phyloP scores from a whole-genome alignment of 2,888 invertebrate species.

The Bursaphelenchus okinawaensis region DNA sequence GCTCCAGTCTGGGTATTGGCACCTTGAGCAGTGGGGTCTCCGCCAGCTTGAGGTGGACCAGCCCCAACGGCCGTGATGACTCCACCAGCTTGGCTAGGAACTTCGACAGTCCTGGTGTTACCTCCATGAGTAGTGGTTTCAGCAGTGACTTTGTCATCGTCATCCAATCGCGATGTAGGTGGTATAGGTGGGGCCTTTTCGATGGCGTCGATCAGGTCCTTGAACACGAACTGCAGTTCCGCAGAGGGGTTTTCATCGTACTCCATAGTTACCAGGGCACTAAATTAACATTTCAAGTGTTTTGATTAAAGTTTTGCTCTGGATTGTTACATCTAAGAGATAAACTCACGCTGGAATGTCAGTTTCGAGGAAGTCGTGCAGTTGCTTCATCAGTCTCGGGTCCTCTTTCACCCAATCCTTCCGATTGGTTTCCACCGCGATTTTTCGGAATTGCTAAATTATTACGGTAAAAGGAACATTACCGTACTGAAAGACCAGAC shows the following conservation, averaged over 20 bases:
- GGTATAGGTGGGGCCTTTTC: not conserved
- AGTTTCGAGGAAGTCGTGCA: conserved; percentile 9
- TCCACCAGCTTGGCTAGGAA: too few relatives aligned
- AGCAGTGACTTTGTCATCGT: too few relatives aligned
- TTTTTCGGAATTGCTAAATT: not conserved
- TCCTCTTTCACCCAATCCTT: conserved; percentile 13
- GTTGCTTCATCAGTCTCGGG: not conserved
- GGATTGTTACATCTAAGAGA: not conserved
- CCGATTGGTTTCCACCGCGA: not conserved
- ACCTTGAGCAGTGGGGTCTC: too few relatives aligned
- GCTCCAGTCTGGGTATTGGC: too few relatives aligned
- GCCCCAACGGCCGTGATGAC: too few relatives aligned
- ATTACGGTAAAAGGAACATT: not conserved
- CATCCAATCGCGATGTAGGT: too few relatives aligned
- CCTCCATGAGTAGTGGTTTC: too few relatives aligned
- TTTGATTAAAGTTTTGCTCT: not conserved
- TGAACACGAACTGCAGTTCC: not conserved
- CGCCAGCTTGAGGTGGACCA: too few relatives aligned
- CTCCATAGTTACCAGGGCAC: not conserved
- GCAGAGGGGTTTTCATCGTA: not conserved
- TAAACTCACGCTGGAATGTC: conserved; percentile 4
- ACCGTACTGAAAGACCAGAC: too few relatives aligned
- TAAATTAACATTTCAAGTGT: not conserved
- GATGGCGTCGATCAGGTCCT: not conserved
- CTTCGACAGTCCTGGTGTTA: too few relatives aligned